Evolutionary conservation across 2,113 vertebrate genomes (phyloP).

Genomic region (Tachycineta bicolor): DNA sequence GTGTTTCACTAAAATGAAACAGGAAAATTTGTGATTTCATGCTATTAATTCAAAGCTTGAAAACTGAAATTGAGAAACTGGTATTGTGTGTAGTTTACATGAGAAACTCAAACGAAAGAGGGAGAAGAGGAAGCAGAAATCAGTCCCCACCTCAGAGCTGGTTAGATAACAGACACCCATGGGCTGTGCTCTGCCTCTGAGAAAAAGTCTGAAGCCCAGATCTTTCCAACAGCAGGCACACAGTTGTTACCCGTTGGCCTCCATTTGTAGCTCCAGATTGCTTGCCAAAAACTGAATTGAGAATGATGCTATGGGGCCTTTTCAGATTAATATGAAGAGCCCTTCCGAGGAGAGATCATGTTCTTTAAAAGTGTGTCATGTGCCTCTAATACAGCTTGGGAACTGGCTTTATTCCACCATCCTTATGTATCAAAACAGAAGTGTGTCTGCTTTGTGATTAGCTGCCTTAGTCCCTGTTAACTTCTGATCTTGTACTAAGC

Average conservation of each 20-base stretch:
- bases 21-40: neutral
- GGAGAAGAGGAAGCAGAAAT: neutral
- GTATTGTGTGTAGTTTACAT: neutral
- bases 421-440: neutral
- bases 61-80: neutral
- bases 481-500: constrained; percentile 24
- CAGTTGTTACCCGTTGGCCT: neutral
- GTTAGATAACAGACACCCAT: neutral
- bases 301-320: neutral
- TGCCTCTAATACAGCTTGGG: neutral
- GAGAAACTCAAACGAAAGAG: neutral
- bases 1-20: neutral
- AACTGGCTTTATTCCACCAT: neutral
- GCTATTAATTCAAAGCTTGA: neutral
- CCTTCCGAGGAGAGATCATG: neutral
- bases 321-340: neutral
- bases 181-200: neutral
- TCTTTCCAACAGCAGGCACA: neutral
- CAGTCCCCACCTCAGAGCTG: neutral
- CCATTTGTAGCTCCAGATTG: neutral
- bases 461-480: neutral
- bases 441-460: constrained; percentile 31
- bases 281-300: neutral
- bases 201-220: neutral
- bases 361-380: neutral